Percentiles rank a stretch among this genome's conserved stretches.
These are phyloP conservation scores for Drosophila setifemur DNA, from an alignment of 1,140 invertebrate genomes.

Conservation along the genomic window DNA sequence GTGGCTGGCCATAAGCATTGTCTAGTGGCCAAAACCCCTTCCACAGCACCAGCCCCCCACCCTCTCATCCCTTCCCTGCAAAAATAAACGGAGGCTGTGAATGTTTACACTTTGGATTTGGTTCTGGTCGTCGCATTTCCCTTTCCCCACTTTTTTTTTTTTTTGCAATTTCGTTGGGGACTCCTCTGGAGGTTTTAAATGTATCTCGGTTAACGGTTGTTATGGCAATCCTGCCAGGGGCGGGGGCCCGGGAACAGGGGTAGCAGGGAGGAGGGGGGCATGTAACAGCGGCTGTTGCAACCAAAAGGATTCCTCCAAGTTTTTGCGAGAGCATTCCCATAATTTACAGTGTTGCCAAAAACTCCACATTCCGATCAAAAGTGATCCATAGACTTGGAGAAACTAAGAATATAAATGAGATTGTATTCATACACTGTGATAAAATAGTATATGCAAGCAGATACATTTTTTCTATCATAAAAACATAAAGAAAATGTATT, in stretches of 20 bases:
- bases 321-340: too few relatives aligned
- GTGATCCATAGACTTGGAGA: too few relatives aligned
- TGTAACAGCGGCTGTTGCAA: conserved; percentile 66
- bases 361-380: too few relatives aligned
- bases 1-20: conserved; percentile 17
- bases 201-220: conserved; percentile 73
- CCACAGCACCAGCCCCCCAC: not conserved
- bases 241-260: not conserved
- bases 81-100: conserved; percentile 68
- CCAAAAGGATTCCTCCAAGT: not conserved
- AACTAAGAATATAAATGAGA: too few relatives aligned
- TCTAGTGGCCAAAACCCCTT: conserved; percentile 4
- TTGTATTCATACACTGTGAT: too few relatives aligned
- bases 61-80: not conserved
- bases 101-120: conserved; percentile 80
- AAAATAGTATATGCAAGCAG: too few relatives aligned
- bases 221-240: conserved; percentile 58
- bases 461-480: too few relatives aligned
- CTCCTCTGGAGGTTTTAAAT: conserved; percentile 57
- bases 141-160: conserved; percentile 23
- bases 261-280: not conserved
- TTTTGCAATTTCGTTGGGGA: conserved; percentile 27
- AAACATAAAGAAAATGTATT: too few relatives aligned
- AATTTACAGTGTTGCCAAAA: too few relatives aligned
- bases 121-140: conserved; percentile 56